Evolutionary conservation across 2,888 invertebrate genomes (phyloP), one percentile per base, ranked within the genome.

Genomic region (Mythimna lalbum): DNA sequence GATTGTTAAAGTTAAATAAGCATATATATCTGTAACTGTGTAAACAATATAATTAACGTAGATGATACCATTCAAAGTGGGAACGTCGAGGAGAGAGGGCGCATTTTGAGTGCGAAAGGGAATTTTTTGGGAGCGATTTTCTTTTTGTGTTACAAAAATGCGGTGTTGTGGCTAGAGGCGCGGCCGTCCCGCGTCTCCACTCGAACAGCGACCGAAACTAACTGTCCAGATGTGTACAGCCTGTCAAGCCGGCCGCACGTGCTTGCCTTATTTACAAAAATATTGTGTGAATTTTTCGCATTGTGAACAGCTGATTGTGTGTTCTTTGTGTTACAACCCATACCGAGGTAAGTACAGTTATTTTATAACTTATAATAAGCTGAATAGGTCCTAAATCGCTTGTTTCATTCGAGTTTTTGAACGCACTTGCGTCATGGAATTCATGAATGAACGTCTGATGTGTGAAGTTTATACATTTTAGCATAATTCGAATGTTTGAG

Each of bases 111-210:
- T 71, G 75, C 56, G 43, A 74, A 80, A 80, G 53, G 57, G 65
- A 52, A 19, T 78, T 86, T 83, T 73, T 82, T 76, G 70, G 72
- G 65, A 85, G 79, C 78, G 80, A 80, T 66, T 85, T 83, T 86
- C 77, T 83, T 71, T 71, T 71, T 65, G 73, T 75, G 82, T 82
- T 84, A 78, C 57, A 88, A 94, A 94, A 94, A 95, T 95, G 95
- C 94, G 94, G 93, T 87, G 89, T 79, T 74, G 79, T 81, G 83
- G 88, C 43, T 83, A 85, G 93, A 92, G 95, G 94, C 95, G 94
- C 90, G 94, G 89, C 90, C 86, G 82, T 33, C 66, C 76, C 83
- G 75, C 89, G 90, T 91, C 93, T 89, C 94, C 93, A 91, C 90
- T 92, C 91, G 70, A 70, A 65, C 80, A 76, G 81, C 79, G 75